These are phyloP conservation scores for Machimus rusticus DNA, from an alignment of 2,888 invertebrate genomes.

Conservation along the genomic window DNA sequence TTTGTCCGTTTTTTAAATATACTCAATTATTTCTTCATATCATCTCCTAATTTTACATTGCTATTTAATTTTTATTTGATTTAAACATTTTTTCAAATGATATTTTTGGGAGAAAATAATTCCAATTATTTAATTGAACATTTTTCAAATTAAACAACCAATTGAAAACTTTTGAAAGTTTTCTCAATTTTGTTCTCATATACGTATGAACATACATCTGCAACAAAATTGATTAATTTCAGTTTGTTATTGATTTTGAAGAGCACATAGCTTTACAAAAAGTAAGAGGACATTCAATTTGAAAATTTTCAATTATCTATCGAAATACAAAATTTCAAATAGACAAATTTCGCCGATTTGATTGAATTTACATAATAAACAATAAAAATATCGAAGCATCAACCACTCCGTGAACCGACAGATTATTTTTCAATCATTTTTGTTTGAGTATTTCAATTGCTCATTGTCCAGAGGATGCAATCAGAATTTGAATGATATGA, in stretches of 20 bases:
- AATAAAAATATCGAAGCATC: neutral
- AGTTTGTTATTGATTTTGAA: neutral
- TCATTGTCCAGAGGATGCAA: neutral
- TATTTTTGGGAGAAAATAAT: no score
- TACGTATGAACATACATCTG: no score
- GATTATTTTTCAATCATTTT: neutral
- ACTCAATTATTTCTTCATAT: no score
- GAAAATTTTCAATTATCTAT: neutral
- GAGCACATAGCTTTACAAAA: neutral
- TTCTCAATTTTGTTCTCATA: no score
- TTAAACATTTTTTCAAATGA: no score
- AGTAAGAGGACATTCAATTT: neutral
- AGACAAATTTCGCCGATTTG: neutral
- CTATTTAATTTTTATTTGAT: no score
- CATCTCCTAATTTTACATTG: no score
- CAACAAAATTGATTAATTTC: neutral
- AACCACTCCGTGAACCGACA: neutral
- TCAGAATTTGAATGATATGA: neutral
- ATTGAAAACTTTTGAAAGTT: no score
- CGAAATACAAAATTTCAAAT: neutral
- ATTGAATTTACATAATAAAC: neutral
- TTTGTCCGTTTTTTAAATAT: no score
- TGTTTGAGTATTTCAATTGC: neutral
- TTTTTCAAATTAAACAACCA: no score
- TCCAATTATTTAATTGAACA: no score